Conservation (phyloP, 2,113 vertebrate species). For the Paramormyrops kingsleyae region DNA sequence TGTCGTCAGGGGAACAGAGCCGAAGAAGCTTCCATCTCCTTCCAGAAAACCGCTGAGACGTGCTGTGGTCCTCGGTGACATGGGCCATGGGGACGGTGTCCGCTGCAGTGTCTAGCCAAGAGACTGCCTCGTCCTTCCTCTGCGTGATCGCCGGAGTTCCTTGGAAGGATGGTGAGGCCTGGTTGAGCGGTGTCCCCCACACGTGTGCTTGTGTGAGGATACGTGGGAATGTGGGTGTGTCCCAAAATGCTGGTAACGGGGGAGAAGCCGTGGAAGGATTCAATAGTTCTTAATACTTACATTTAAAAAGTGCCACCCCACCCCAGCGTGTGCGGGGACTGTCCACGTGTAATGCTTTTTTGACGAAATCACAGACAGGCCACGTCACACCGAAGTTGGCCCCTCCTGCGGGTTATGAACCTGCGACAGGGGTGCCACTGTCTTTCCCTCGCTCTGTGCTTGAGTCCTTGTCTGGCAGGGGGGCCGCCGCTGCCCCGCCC, state of each 20-base stretch:
- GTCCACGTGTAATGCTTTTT: conserved; percentile 18
- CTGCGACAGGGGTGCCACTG: conserved; percentile 65
- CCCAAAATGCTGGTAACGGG: neutral
- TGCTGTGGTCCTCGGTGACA: neutral
- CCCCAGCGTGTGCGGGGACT: conserved; percentile 27
- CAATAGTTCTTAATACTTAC: neutral
- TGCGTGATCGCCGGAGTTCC: neutral
- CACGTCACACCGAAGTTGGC: conserved; percentile 14
- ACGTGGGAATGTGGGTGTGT: neutral
- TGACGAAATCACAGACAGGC: conserved; percentile 26
- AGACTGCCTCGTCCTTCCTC: neutral
- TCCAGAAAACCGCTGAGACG: neutral
- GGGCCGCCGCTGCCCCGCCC: conserved; percentile 40
- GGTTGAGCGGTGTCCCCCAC: neutral
- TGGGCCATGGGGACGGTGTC: neutral
- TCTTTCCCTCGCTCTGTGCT: conserved; percentile 77
- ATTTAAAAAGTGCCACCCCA: conserved; percentile 1
- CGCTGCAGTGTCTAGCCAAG: neutral
- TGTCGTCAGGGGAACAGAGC: neutral
- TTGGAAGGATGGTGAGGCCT: neutral
- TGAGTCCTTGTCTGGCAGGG: conserved; percentile 75
- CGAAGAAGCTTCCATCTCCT: neutral
- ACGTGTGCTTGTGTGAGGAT: neutral
- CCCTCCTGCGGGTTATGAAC: conserved; percentile 47
- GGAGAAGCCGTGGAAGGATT: neutral